These are phyloP conservation scores for Otolemur crassicaudatus DNA, from an alignment of 2,797 vertebrate species.

Conservation along the genomic window DNA sequence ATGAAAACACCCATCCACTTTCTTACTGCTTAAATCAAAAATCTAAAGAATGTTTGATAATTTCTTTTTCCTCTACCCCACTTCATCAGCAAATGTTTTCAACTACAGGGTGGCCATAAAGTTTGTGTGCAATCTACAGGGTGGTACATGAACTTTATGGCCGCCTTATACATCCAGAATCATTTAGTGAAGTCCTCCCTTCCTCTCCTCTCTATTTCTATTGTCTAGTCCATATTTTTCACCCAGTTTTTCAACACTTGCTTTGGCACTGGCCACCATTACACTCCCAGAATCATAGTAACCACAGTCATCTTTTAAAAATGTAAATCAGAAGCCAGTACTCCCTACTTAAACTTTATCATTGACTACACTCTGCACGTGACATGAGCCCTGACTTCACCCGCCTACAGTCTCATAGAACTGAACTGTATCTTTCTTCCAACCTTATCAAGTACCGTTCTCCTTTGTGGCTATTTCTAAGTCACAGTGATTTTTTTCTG, in stretches of 20 bases:
- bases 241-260: neutral
- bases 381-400: neutral
- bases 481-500: neutral
- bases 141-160: too few relatives aligned
- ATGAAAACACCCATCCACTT: neutral
- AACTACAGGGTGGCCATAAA: neutral
- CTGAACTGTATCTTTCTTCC: neutral
- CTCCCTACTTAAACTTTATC: neutral
- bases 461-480: neutral
- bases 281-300: neutral
- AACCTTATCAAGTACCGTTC: neutral
- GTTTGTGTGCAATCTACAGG: too few relatives aligned
- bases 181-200: neutral
- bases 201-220: neutral
- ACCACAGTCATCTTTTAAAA: neutral
- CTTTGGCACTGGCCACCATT: neutral
- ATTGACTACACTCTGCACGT: neutral
- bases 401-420: neutral
- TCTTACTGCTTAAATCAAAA: neutral
- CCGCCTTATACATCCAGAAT: neutral
- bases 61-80: neutral
- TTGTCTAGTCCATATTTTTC: neutral
- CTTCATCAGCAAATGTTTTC: neutral
- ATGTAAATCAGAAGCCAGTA: neutral
- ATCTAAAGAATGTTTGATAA: neutral